Percentiles rank a stretch among this genome's conserved stretches.
Conservation (phyloP, 2,888 invertebrate species). For the Linyphia triangularis region DNA sequence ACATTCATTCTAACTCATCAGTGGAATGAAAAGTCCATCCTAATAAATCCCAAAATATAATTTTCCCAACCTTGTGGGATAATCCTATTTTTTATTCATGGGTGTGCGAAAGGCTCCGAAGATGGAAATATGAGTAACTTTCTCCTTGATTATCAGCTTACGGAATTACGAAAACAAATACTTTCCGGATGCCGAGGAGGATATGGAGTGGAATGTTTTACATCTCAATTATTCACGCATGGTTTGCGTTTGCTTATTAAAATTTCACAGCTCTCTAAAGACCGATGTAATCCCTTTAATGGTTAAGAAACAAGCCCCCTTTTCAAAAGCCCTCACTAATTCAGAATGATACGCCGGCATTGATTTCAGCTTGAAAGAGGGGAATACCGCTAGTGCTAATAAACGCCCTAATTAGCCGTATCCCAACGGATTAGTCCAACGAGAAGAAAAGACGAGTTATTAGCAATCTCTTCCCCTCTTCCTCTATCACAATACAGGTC, state of each 20-base stretch:
- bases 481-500: slow-evolving; percentile 64
- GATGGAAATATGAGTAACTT: slow-evolving; percentile 43
- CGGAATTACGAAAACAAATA: slow-evolving; percentile 57
- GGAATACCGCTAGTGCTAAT: slow-evolving; percentile 71
- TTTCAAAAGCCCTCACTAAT: slow-evolving; percentile 68
- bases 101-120: not conserved
- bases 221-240: slow-evolving; percentile 69
- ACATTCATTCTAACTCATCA: not conserved
- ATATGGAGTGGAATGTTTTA: slow-evolving; percentile 52
- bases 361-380: slow-evolving; percentile 71
- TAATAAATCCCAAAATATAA: not conserved
- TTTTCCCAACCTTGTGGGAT: not conserved
- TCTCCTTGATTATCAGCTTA: slow-evolving; percentile 45
- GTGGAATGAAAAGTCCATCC: not conserved
- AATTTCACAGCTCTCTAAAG: slow-evolving; percentile 73
- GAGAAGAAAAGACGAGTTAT: slow-evolving; percentile 70
- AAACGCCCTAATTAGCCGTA: slow-evolving; percentile 66
- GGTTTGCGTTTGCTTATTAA: slow-evolving; percentile 73
- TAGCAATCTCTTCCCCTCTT: slow-evolving; percentile 40
- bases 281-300: slow-evolving; percentile 71
- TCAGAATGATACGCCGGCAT: slow-evolving; percentile 70
- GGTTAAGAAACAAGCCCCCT: slow-evolving; percentile 66
- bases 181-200: not conserved
- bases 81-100: slow-evolving; percentile 52
- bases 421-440: slow-evolving; percentile 49